A percentile compares a stretch with the other conserved stretches of the same genome.
phyloP scores from a whole-genome alignment of 2,888 invertebrate genomes.

The Mythimna ferrago region DNA sequence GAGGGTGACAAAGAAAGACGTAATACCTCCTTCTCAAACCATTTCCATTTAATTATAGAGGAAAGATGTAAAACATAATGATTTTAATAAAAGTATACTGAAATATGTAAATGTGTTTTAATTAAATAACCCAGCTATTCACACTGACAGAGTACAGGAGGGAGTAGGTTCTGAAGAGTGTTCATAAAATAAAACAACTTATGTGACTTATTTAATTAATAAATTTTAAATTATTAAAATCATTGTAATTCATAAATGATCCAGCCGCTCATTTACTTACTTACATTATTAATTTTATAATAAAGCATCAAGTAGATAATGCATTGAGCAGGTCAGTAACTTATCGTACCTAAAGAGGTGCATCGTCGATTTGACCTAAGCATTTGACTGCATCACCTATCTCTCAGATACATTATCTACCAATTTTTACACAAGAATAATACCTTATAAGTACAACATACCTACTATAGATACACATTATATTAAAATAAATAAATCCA shows the following conservation, averaged over 20 bases:
- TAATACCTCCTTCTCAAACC: constrained; percentile 54
- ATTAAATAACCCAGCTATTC: constrained; percentile 37
- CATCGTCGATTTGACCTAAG: constrained; percentile 18
- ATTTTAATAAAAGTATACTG: constrained; percentile 84
- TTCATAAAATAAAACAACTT: constrained; percentile 32
- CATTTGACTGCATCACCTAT: constrained; percentile 31
- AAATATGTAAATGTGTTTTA: constrained; percentile 63
- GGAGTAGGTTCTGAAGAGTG: not conserved
- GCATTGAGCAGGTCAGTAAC: constrained; percentile 11
- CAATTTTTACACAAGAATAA: constrained; percentile 18
- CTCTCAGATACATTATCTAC: constrained; percentile 15
- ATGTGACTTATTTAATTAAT: constrained; percentile 28
- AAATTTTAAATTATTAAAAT: constrained; percentile 27
- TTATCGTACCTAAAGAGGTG: not conserved
- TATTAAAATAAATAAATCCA: constrained; percentile 23
- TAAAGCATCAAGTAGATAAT: constrained; percentile 16
- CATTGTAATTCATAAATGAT: constrained; percentile 42
- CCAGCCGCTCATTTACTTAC: constrained; percentile 46
- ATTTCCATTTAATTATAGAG: constrained; percentile 63
- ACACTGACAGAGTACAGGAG: not conserved
- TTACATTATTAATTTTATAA: constrained; percentile 23
- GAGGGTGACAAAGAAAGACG: constrained; percentile 44
- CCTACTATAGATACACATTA: constrained; percentile 12
- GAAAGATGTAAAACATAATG: constrained; percentile 70
- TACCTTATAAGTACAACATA: constrained; percentile 14